Conservation (phyloP, 2,797 vertebrate species). For the Craterocephalus amniculus region DNA sequence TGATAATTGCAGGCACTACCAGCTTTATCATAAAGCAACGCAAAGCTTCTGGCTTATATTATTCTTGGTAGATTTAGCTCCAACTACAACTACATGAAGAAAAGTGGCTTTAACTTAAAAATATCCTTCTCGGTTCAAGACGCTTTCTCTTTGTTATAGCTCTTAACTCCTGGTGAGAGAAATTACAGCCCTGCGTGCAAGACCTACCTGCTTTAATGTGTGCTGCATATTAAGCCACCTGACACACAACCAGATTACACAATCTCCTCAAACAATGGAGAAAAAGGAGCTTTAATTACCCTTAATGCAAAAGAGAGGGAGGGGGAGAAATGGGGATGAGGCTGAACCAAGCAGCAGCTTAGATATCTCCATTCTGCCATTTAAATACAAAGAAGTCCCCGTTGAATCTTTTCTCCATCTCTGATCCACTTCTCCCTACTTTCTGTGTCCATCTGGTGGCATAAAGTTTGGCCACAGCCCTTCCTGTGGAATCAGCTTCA, state of each 20-base stretch:
- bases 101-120: constrained; percentile 22
- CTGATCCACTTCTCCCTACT: background rate
- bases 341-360: constrained; percentile 17
- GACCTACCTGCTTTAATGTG: constrained; percentile 63
- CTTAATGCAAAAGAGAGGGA: constrained; percentile 20
- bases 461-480: constrained; percentile 17
- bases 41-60: background rate
- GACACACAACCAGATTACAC: constrained; percentile 62
- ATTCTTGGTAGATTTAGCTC: background rate
- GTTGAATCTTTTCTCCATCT: constrained; percentile 1
- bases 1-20: background rate
- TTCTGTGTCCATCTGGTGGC: constrained; percentile 31
- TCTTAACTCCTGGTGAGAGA: constrained; percentile 47
- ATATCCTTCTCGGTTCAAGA: constrained; percentile 15
- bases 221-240: constrained; percentile 65
- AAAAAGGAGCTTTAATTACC: constrained; percentile 26
- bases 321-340: constrained; percentile 26
- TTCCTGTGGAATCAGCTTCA: constrained; percentile 26
- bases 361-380: constrained; percentile 30
- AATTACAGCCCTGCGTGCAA: constrained; percentile 60
- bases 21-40: background rate
- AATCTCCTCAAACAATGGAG: constrained; percentile 54
- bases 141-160: background rate
- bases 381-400: constrained; percentile 14
- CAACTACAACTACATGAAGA: constrained; percentile 1